Evolutionary conservation across 2,113 vertebrate species (phyloP).

Genomic region (Catagonus wagneri): DNA sequence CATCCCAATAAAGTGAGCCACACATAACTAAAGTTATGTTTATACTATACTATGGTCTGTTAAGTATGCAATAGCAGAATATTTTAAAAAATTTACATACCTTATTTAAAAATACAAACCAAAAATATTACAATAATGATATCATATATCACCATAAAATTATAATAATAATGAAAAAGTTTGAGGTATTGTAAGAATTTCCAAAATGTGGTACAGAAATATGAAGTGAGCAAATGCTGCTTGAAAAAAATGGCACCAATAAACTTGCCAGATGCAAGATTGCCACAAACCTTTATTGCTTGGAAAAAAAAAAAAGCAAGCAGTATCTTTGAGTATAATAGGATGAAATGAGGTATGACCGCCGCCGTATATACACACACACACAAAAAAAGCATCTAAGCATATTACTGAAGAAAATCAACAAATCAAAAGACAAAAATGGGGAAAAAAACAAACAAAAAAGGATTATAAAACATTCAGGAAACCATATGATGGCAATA

Average conservation of each 20-base stretch:
- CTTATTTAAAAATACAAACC: not conserved
- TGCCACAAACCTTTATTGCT: not conserved
- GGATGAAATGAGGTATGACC: not conserved
- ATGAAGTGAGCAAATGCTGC: not conserved
- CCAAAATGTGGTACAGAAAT: not conserved
- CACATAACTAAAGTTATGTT: not conserved
- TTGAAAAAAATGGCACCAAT: not conserved
- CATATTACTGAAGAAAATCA: not conserved
- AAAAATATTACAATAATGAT: not conserved
- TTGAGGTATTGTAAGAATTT: not conserved
- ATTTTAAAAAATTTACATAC: not conserved
- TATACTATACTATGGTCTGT: not conserved
- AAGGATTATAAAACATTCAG: not conserved
- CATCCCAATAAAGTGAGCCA: not conserved
- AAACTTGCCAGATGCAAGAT: not conserved
- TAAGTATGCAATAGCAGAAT: not conserved
- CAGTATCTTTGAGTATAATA: too few species aligned
- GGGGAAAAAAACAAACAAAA: not conserved
- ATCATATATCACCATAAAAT: not conserved
- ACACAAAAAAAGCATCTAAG: not conserved
- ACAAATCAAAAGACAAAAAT: not conserved
- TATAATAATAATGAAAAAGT: not conserved
- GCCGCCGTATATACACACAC: too few species aligned
- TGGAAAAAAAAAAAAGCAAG: not conserved
- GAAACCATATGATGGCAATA: not conserved